These are phyloP conservation scores for Microcebus murinus DNA, from an alignment of 2,113 vertebrate species.

Conservation along the genomic window DNA sequence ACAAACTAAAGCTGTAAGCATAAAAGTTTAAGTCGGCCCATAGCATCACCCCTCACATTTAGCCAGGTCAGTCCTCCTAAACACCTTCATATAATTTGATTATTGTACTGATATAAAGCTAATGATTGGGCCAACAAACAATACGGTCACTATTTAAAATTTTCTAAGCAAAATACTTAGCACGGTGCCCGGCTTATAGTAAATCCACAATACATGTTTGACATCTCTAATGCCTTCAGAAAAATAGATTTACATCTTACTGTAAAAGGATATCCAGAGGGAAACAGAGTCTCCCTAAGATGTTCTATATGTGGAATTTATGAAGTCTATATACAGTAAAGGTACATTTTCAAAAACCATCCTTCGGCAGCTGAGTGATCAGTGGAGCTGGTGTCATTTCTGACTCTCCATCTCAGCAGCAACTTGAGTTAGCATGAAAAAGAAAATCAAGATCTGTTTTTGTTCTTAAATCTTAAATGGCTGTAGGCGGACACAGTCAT, in stretches of 20 bases:
- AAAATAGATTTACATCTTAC: background rate
- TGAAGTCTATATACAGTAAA: background rate
- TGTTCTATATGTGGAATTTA: background rate
- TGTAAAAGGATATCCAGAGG: background rate
- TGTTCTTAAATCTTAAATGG: slow-evolving; percentile 86
- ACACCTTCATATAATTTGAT: background rate
- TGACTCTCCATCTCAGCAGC: slow-evolving; percentile 73
- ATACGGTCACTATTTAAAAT: background rate
- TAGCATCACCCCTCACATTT: background rate
- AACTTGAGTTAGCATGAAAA: slow-evolving; percentile 83
- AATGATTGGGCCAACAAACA: background rate
- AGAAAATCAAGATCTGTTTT: slow-evolving; percentile 85
- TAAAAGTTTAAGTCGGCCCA: background rate
- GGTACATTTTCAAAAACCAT: slow-evolving; percentile 50
- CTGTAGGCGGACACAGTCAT: slow-evolving; percentile 87
- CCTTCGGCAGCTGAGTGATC: slow-evolving; percentile 73
- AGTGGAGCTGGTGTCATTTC: slow-evolving; percentile 72
- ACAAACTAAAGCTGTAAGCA: background rate
- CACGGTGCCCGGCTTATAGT: background rate
- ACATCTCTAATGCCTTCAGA: background rate
- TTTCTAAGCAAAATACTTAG: background rate
- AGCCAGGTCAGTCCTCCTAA: background rate
- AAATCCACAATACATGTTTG: background rate
- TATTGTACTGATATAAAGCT: background rate
- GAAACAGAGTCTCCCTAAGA: background rate